phyloP scores from a whole-genome alignment of 2,113 vertebrate genomes.

The Fregetta grallaria region DNA sequence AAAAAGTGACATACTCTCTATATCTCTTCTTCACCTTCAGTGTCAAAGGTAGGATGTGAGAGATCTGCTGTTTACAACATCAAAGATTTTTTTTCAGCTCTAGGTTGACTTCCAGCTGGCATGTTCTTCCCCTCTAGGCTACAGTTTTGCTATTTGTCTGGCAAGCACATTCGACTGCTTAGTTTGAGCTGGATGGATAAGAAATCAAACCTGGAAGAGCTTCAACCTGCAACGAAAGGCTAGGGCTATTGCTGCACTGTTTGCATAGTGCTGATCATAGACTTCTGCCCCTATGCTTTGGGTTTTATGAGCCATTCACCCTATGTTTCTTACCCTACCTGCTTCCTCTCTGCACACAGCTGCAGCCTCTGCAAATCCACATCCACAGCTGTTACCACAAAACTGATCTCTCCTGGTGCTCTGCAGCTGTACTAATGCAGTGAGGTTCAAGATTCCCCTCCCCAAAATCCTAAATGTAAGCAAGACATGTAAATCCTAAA shows the following conservation, averaged over 20 bases:
- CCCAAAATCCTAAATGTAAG: not conserved
- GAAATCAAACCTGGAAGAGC: not conserved
- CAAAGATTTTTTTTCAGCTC: not conserved
- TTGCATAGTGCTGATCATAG: not conserved
- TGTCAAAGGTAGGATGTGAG: not conserved
- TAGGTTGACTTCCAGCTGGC: not conserved
- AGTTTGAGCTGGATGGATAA: not conserved
- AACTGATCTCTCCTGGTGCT: not conserved
- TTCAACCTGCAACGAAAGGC: not conserved
- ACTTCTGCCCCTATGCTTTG: not conserved
- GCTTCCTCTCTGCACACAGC: not conserved
- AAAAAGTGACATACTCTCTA: not conserved
- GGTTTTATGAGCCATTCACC: not conserved
- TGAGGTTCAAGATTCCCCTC: not conserved
- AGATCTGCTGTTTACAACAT: not conserved
- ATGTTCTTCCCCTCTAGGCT: too few relatives aligned
- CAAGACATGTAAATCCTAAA: not conserved
- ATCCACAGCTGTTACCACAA: not conserved
- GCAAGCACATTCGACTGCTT: not conserved
- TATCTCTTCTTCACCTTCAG: not conserved
- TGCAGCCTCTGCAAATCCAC: not conserved
- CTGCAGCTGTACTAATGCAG: not conserved
- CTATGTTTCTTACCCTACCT: not conserved
- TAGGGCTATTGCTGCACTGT: not conserved
- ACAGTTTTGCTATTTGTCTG: not conserved